Base-by-base conservation (phyloP, 2,113 vertebrate species). In the Bettongia penicillata region DNA sequence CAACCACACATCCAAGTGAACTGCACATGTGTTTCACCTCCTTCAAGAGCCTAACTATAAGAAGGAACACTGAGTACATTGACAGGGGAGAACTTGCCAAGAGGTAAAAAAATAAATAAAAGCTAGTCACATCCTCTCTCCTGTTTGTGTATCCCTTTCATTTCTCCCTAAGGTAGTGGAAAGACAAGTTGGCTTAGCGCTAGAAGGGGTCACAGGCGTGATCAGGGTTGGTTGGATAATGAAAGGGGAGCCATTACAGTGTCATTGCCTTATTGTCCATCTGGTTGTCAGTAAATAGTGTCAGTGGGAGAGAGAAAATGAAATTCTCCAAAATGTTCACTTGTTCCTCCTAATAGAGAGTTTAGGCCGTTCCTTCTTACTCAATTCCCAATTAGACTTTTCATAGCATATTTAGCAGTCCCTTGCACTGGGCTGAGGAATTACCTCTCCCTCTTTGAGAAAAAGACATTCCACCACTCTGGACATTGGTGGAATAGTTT, bases 161-260 rank as follows among this genome's bases (percentile, higher is more conserved):
- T 84, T 84, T 84, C 68, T 43, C 16, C n/a, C 19, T 19, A 84
- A 84, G 16, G 68, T 19, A 84, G 19, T 84, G n/a, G 37, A 77
- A 77, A 77, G 16, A 7, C 68, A 77, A 19, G 37, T 77, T 77
- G 68, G 37, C 25, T 43, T 22, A 43, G 6, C 8, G 7, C 43
- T 0, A 24, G 61, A 37, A n/a, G 50, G 11, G 0, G 14, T 3
- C 1, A 16, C 53, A 43, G 11, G 9, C 55, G 6, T 0, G 11
- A 57, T 9, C 0, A 1, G n/a, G 1, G 0, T 0, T 1, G 12
- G 43, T 4, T 1, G 8, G 14, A 51, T 43, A 12, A 11, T 0
- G 8, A 10, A 52, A 22, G 68, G 14, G 68, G 19, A 57, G 8
- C 0, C 12, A 6, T 84, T 84, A 84, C 3, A 68, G 57, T 68